These are phyloP conservation scores for Mnemiopsis leidyi DNA, from an alignment of 37 sponge, comb jelly and placozoan genomes.

Conservation along the genomic window DNA sequence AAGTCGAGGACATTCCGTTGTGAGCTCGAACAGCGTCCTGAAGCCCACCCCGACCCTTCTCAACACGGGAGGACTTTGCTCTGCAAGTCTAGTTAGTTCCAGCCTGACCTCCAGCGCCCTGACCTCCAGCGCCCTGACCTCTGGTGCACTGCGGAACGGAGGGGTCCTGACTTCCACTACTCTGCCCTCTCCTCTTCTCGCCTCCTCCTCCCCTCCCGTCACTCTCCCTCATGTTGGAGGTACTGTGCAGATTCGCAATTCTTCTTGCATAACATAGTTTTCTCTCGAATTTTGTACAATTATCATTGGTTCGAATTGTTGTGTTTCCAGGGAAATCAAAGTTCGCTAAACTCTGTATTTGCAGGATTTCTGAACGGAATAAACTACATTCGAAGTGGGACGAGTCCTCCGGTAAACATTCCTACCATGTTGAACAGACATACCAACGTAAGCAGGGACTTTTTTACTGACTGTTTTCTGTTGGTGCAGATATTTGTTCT, in stretches of 20 bases:
- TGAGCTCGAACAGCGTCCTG: not conserved
- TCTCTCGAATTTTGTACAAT: no score
- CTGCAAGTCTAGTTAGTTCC: not conserved
- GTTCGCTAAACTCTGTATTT: no score
- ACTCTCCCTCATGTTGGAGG: not conserved
- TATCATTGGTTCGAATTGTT: no score
- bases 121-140: not conserved
- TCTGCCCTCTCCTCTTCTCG: not conserved
- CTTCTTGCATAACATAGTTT: no score
- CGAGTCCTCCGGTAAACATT: not conserved
- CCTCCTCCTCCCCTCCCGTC: not conserved
- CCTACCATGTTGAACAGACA: not conserved
- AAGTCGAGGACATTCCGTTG: not conserved
- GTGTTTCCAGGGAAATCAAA: no score
- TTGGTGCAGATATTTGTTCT: no score
- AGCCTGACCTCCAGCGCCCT: not conserved
- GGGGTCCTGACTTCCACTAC: not conserved
- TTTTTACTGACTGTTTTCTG: no score
- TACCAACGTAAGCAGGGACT: not conserved
- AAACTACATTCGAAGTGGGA: not conserved
- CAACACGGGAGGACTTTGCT: not conserved
- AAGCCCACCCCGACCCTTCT: constrained; percentile 9
- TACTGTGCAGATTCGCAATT: no score
- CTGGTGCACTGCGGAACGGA: not conserved
- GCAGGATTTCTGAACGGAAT: not conserved